phyloP scores from a whole-genome alignment of 2,888 invertebrate species.

The Hemistola chrysoprasaria region DNA sequence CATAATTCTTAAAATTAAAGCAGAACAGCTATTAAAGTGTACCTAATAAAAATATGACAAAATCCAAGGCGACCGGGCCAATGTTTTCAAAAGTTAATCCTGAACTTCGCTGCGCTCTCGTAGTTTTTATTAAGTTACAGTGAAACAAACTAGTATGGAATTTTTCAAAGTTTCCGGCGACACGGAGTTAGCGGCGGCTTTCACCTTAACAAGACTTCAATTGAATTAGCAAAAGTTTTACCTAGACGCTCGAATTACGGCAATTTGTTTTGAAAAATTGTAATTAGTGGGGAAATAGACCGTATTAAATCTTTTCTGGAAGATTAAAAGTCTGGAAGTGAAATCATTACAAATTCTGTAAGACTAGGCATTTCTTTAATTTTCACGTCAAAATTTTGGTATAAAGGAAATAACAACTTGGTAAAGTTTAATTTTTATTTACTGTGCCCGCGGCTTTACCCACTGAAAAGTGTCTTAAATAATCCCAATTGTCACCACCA shows the following conservation, averaged over 20 bases:
- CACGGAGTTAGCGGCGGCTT: slow-evolving; percentile 40
- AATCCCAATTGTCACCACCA: no score
- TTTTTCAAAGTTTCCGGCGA: slow-evolving; percentile 66
- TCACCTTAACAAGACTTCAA: slow-evolving; percentile 63
- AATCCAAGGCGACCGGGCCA: slow-evolving; percentile 36
- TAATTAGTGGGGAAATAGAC: slow-evolving; percentile 1
- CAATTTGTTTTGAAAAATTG: slow-evolving; percentile 21
- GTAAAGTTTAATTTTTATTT: no score
- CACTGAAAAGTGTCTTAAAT: no score
- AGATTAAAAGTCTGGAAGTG: no score
- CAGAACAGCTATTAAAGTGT: not conserved
- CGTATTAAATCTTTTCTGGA: no score
- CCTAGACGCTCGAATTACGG: slow-evolving; percentile 39
- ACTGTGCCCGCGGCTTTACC: no score
- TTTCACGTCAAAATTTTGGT: no score
- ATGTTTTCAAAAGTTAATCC: slow-evolving; percentile 63
- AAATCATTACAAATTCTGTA: no score
- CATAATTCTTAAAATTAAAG: no score
- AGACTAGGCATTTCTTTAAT: no score
- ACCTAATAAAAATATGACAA: slow-evolving; percentile 43
- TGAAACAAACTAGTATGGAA: slow-evolving; percentile 70
- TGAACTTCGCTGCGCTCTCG: slow-evolving; percentile 48
- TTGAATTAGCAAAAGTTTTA: slow-evolving; percentile 65
- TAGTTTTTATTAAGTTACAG: slow-evolving; percentile 72
- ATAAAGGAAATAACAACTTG: no score